phyloP scores from a whole-genome alignment of 2,797 vertebrate species.

The Pseudopleuronectes americanus region DNA sequence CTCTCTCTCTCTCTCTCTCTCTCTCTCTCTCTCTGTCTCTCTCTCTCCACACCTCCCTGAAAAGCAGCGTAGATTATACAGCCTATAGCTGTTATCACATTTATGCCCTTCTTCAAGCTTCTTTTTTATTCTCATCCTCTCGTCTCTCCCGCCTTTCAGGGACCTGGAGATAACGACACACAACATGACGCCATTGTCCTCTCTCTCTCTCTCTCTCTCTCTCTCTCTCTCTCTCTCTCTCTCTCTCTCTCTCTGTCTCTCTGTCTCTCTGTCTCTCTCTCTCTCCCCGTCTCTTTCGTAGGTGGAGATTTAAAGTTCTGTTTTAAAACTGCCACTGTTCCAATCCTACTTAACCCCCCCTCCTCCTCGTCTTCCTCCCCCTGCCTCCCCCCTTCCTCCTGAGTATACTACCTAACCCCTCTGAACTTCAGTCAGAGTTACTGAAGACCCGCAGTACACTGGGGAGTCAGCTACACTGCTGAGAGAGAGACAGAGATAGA shows the following conservation, averaged over 20 bases:
- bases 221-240: constrained; percentile 66
- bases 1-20: background rate
- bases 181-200: constrained; percentile 80
- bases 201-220: constrained; percentile 66
- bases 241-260: constrained; percentile 36
- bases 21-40: background rate
- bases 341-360: constrained; percentile 84
- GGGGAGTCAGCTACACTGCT: constrained; percentile 76
- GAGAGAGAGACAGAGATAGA: constrained; percentile 80
- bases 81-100: constrained; percentile 82
- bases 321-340: constrained; percentile 82
- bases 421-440: constrained; percentile 84
- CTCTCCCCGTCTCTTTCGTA: constrained; percentile 70
- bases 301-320: constrained; percentile 86
- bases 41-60: constrained; percentile 59
- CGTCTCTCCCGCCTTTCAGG: constrained; percentile 71
- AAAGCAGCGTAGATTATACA: constrained; percentile 77
- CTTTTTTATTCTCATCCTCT: constrained; percentile 74
- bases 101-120: constrained; percentile 75
- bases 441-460: constrained; percentile 79
- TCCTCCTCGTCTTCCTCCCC: constrained; percentile 47
- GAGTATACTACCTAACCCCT: constrained; percentile 82
- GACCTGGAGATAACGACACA: constrained; percentile 79
- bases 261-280: constrained; percentile 60
- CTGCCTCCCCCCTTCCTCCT: constrained; percentile 72